Evolutionary conservation across 2,888 invertebrate genomes (phyloP), one percentile per base, ranked within the genome.

Genomic region (Cryptosula pallasiana): DNA sequence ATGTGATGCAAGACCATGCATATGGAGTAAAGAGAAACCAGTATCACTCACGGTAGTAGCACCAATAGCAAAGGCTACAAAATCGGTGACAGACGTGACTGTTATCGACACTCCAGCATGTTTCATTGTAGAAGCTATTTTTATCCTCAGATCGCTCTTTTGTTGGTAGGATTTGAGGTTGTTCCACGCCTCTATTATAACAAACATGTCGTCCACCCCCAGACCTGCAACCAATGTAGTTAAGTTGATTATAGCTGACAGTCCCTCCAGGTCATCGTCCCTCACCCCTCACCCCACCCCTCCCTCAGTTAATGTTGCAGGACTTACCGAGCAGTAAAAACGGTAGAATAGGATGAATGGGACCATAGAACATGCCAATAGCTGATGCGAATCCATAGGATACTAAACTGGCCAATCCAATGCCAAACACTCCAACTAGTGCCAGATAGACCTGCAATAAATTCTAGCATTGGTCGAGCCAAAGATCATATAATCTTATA

Each of bases 101-200:
- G 91, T 91, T 75, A 93, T 92, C 0, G 92, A 92, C 0, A 92
- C 91, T 1, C 93, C 93, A 2, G 92, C 92, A 81, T 92, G 91
- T 45, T 70, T n/a, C 70, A 70, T 34, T 5, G 70, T 32, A 27
- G 36, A n/a, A 25, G 70, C 70, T 5, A 70, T 32, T 36, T 54
- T 20, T 25, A 54, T 29, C 32, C 45, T 70, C 55, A 70, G 45
- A 27, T 70, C 70, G 9, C 23, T 36, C 9, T 9, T 54, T 23
- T 29, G 35, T 54, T 72, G 71, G 20, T 74, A 72, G 3, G 71
- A 35, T 0, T 1, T 35, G 32, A 87, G 78, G 79, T 91, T 89
- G 74, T 90, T 89, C 90, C 91, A 91, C 80, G 91, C 90, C 27
- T 91, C 90, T 86, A 90, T 89, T 86, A 93, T 91, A 0, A 93